phyloP scores from a whole-genome alignment of 2,797 vertebrate genomes.

The Rhinatrema bivittatum region DNA sequence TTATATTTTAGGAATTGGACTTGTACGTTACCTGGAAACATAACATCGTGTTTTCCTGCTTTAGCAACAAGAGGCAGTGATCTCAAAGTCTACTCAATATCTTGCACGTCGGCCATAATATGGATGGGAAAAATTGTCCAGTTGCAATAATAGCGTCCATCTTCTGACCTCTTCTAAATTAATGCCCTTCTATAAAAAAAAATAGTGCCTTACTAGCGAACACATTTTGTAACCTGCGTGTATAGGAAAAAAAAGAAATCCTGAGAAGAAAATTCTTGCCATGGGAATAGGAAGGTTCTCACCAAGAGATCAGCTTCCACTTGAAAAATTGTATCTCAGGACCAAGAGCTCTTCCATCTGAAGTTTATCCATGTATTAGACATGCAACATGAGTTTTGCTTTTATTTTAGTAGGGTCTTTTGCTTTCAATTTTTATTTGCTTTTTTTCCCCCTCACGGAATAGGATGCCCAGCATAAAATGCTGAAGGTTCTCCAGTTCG shows the following conservation, averaged over 20 bases:
- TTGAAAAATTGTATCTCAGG: too few species aligned
- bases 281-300: neutral
- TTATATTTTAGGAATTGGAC: slow-evolving; percentile 36
- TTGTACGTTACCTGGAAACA: slow-evolving; percentile 44
- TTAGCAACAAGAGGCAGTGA: slow-evolving; percentile 36
- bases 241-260: neutral
- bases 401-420: too few species aligned
- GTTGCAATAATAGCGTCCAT: slow-evolving; percentile 6
- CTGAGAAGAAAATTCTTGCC: neutral
- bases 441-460: too few species aligned
- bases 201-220: neutral
- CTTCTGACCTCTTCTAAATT: slow-evolving; percentile 4
- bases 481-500: too few species aligned
- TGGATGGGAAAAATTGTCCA: slow-evolving; percentile 25
- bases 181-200: neutral
- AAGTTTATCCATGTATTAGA: too few species aligned
- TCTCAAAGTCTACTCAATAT: slow-evolving; percentile 25
- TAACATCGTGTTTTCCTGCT: slow-evolving; percentile 40
- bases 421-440: too few species aligned
- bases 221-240: neutral
- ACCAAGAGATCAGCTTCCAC: too few species aligned
- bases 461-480: too few species aligned
- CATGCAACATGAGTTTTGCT: too few species aligned
- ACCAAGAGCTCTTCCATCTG: too few species aligned
- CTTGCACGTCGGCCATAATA: slow-evolving; percentile 41